Percentiles rank a stretch among this genome's conserved stretches.
These are phyloP conservation scores for Solenopsis fugax DNA, from an alignment of 1,140 invertebrate genomes.

Conservation along the genomic window DNA sequence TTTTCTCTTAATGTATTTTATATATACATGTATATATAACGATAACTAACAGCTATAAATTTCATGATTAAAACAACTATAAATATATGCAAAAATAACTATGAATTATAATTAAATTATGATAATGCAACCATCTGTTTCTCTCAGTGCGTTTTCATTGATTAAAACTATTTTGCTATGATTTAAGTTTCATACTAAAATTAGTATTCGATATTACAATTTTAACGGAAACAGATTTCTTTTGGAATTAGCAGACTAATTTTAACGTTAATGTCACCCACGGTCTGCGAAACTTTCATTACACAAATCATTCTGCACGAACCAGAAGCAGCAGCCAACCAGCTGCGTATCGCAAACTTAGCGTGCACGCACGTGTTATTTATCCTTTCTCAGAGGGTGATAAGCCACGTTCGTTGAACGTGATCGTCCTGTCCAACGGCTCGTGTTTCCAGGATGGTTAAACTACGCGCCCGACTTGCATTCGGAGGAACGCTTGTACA, in stretches of 20 bases:
- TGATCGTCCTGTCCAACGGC: constrained; percentile 54
- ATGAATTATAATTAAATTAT: too few species aligned
- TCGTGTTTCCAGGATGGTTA: constrained; percentile 41
- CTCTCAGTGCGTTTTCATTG: not conserved
- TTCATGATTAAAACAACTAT: too few species aligned
- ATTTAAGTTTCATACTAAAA: not conserved
- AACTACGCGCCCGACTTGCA: constrained; percentile 1
- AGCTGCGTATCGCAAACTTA: constrained; percentile 13
- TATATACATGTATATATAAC: too few species aligned
- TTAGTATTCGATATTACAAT: not conserved
- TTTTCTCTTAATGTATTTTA: too few species aligned
- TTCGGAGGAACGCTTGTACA: not conserved
- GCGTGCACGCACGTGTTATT: constrained; percentile 47
- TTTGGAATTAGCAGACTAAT: not conserved
- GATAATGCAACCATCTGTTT: too few species aligned
- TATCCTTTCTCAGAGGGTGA: constrained; percentile 60
- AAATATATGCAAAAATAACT: too few species aligned
- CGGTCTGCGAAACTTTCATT: not conserved
- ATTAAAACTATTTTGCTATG: not conserved
- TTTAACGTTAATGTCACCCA: not conserved
- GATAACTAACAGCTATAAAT: too few species aligned
- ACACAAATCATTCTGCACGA: not conserved
- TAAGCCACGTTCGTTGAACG: constrained; percentile 71
- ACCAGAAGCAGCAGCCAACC: not conserved
- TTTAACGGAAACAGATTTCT: not conserved